Conservation (phyloP, 30 jellyfish, hydroid and myxozoan genomes). For the Pseudorhiza aurosa region DNA sequence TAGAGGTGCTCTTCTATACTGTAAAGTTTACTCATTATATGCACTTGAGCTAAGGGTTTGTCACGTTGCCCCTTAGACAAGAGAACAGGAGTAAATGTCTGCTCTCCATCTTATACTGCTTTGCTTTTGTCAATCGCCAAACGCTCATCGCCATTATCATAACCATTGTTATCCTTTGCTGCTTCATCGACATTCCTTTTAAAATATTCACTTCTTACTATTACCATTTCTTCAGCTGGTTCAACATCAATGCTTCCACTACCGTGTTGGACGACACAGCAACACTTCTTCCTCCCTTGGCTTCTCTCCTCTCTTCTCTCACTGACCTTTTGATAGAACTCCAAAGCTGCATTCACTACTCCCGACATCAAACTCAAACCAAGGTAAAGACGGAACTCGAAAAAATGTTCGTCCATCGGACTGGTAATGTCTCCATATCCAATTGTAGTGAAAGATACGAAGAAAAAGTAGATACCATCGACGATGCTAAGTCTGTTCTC, state of each 20-base stretch:
- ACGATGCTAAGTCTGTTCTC: conserved; percentile 1
- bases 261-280: background rate
- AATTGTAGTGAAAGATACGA: conserved; percentile 65
- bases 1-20: too few relatives aligned
- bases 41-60: too few relatives aligned
- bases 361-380: conserved; percentile 69
- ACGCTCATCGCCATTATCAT: too few relatives aligned
- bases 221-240: conserved; percentile 32
- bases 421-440: conserved; percentile 74
- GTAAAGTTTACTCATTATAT: too few relatives aligned
- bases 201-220: too few relatives aligned
- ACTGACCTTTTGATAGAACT: conserved; percentile 16
- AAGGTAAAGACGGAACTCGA: conserved; percentile 47
- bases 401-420: conserved; percentile 35
- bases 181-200: too few relatives aligned
- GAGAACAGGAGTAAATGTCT: too few relatives aligned
- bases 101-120: too few relatives aligned
- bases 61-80: too few relatives aligned
- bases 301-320: conserved; percentile 3
- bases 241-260: background rate
- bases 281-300: conserved; percentile 8
- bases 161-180: too few relatives aligned
- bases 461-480: conserved; percentile 59
- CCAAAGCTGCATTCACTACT: conserved; percentile 48
- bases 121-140: too few relatives aligned